Conservation (phyloP, 2,888 invertebrate species). For the Ectemnius lituratus region DNA sequence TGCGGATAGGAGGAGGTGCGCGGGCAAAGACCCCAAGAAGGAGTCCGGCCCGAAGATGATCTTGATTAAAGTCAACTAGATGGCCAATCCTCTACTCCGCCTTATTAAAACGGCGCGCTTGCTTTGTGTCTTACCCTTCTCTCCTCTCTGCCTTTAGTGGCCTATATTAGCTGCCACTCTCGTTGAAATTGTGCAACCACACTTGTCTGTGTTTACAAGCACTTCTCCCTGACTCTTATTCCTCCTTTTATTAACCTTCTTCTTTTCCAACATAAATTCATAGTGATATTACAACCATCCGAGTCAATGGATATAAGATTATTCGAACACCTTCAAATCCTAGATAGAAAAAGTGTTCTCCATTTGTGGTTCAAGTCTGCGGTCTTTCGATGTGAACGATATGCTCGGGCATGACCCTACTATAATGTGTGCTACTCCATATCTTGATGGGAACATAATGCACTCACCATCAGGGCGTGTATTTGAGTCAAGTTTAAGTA, state of each 20-base stretch:
- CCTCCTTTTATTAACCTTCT: background rate
- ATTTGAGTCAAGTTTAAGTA: too few species aligned
- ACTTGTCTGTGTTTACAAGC: constrained; percentile 38
- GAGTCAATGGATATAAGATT: too few species aligned
- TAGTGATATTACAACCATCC: too few species aligned
- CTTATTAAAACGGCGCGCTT: constrained; percentile 74
- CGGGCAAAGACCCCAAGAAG: constrained; percentile 48
- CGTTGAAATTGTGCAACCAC: constrained; percentile 16
- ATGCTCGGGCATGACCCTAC: too few species aligned
- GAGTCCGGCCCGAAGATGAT: constrained; percentile 59
- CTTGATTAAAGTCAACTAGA: constrained; percentile 76
- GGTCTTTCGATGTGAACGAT: too few species aligned
- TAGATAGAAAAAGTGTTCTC: too few species aligned
- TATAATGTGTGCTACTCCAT: too few species aligned
- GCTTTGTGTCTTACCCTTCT: constrained; percentile 69
- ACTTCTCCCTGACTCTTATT: constrained; percentile 12
- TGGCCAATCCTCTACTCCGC: constrained; percentile 71
- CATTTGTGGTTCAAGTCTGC: too few species aligned
- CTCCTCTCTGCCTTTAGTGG: constrained; percentile 68
- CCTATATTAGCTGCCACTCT: constrained; percentile 52
- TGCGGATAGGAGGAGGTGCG: constrained; percentile 35
- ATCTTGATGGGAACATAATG: too few species aligned
- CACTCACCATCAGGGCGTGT: too few species aligned
- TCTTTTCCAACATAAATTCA: too few species aligned
- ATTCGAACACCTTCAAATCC: too few species aligned